A percentile compares a stretch with the other conserved stretches of the same genome.
Evolutionary conservation across 2,888 invertebrate species (phyloP).

Genomic region (Patella pellucida): DNA sequence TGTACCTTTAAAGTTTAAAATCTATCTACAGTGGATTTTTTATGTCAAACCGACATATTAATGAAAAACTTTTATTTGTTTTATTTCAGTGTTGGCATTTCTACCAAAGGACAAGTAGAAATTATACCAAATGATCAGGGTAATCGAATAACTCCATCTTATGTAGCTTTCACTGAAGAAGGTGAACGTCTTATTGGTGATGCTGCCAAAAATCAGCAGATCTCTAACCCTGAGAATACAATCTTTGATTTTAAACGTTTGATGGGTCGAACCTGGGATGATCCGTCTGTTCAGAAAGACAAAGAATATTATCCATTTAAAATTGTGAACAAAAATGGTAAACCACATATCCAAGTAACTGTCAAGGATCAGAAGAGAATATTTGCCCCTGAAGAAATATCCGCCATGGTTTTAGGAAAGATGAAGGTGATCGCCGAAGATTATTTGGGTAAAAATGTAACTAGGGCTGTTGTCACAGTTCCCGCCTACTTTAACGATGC

Average conservation of each 20-base stretch:
- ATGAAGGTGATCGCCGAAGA: slow-evolving; percentile 99
- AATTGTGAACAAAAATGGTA: slow-evolving; percentile 88
- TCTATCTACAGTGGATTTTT: no score
- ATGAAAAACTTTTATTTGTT: no score
- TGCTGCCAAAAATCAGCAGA: slow-evolving; percentile 98
- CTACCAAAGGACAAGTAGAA: slow-evolving; percentile 96
- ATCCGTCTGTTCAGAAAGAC: slow-evolving; percentile 91
- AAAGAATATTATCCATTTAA: slow-evolving; percentile 98
- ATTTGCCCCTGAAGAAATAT: slow-evolving; percentile 98
- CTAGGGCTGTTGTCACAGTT: slow-evolving; percentile 91
- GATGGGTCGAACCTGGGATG: slow-evolving; percentile 96
- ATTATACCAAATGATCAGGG: slow-evolving; percentile 99
- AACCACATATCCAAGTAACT: slow-evolving; percentile 87
- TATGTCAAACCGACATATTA: no score
- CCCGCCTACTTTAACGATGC: slow-evolving; percentile 99
- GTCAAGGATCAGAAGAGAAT: slow-evolving; percentile 75
- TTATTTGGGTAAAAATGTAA: slow-evolving; percentile 91
- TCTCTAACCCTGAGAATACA: slow-evolving; percentile 98
- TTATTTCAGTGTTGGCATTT: slow-evolving; percentile 73
- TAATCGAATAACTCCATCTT: slow-evolving; percentile 97
- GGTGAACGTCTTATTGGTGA: slow-evolving; percentile 97
- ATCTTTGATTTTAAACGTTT: slow-evolving; percentile 98
- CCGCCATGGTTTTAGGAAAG: slow-evolving; percentile 96
- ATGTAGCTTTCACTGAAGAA: slow-evolving; percentile 95
- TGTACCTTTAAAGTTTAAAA: no score